Evolutionary conservation across 30 jellyfish, hydroid and myxozoan genomes (phyloP).

Genomic region (Turritopsis rubra): DNA sequence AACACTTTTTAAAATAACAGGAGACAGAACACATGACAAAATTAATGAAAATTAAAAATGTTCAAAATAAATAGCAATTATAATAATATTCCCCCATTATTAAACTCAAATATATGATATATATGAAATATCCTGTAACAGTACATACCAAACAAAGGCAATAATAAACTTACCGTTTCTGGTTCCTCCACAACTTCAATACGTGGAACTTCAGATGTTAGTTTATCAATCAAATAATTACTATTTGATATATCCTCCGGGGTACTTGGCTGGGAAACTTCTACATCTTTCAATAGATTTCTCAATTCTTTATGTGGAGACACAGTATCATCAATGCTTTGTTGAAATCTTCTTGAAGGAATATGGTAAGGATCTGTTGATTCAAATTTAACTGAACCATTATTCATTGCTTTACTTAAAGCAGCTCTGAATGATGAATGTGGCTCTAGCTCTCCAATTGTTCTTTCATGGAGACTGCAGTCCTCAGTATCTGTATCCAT

Average conservation of each 20-base stretch:
- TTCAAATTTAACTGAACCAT: not conserved
- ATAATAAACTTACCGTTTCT: conserved; percentile 88
- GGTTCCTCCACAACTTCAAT: conserved; percentile 91
- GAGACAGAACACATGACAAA: too few relatives aligned
- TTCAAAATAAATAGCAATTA: too few relatives aligned
- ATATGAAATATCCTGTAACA: too few relatives aligned
- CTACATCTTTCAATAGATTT: conserved; percentile 24
- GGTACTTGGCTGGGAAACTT: conserved; percentile 10
- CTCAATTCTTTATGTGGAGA: conserved; percentile 31
- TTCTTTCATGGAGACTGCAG: not conserved
- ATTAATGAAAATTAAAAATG: too few relatives aligned
- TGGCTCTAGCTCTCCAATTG: not conserved
- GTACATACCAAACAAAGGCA: too few relatives aligned
- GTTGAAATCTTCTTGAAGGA: not conserved
- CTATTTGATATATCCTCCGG: conserved; percentile 41
- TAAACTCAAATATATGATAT: too few relatives aligned
- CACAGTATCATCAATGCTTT: not conserved
- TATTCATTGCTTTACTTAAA: conserved; percentile 1
- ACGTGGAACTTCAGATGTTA: conserved; percentile 56
- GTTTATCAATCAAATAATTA: conserved; percentile 32
- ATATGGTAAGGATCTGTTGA: conserved; percentile 6
- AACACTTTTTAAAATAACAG: too few relatives aligned
- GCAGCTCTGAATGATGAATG: conserved; percentile 2
- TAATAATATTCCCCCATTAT: too few relatives aligned
- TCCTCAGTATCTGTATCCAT: conserved; percentile 24